phyloP scores from a whole-genome alignment of 2,888 invertebrate genomes.

The Ormyrus nitidulus region DNA sequence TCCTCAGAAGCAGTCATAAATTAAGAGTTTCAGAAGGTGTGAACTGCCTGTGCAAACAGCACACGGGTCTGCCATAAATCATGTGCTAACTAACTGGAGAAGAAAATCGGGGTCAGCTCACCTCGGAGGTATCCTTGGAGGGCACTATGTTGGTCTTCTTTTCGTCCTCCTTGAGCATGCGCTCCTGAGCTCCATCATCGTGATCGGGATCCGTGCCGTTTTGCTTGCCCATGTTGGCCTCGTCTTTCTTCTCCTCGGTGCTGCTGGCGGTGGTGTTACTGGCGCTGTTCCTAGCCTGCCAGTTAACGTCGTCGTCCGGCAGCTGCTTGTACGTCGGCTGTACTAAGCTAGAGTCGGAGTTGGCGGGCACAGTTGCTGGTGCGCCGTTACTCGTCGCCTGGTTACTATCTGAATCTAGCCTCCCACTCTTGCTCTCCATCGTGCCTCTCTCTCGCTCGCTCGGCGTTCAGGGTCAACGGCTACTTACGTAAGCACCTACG shows the following conservation, averaged over 20 bases:
- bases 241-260: conserved; percentile 18
- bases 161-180: conserved; percentile 71
- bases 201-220: conserved; percentile 65
- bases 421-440: conserved; percentile 70
- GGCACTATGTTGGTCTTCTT: conserved; percentile 63
- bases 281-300: conserved; percentile 52
- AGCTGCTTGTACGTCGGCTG: conserved; percentile 65
- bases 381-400: conserved; percentile 64
- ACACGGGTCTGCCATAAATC: too few species aligned
- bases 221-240: conserved; percentile 66
- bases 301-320: conserved; percentile 65
- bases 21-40: too few species aligned
- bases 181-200: conserved; percentile 71
- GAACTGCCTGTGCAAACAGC: too few species aligned
- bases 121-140: conserved; percentile 67
- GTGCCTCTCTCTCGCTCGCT: conserved; percentile 25
- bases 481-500: conserved; percentile 40
- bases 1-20: too few species aligned
- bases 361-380: conserved; percentile 36
- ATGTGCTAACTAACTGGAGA: neutral
- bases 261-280: neutral
- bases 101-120: conserved; percentile 54
- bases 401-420: conserved; percentile 63
- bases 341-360: conserved; percentile 48
- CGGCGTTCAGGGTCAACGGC: conserved; percentile 38